Base-by-base conservation (phyloP, 2,113 vertebrate genomes). In the Trogon surrucura region DNA sequence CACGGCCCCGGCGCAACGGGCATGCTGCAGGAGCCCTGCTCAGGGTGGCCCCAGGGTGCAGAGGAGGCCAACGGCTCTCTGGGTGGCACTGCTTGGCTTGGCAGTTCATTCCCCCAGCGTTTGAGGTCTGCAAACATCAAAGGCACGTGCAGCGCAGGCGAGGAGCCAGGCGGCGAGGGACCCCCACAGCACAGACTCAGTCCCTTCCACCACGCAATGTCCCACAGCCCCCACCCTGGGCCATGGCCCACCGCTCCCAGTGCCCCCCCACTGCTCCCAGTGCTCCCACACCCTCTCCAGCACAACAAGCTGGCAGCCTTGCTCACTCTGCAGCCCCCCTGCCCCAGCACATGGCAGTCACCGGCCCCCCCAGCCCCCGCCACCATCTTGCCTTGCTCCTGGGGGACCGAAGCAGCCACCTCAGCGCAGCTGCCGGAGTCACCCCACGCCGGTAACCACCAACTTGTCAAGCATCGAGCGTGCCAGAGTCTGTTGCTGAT, bases 71-170 rank as follows among this genome's bases (percentile, higher is more conserved):
- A 32, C 1, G 2, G 53, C 38, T 91, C 30, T 85, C 60, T 0
- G 6, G 50, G 36, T 2, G 4, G 9, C 4, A 22, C 58, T 18
- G 57, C 53, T 47, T 38, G 0, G 3, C 14, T 13, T 1, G 25
- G 23, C 1, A 0, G 11, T 27, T 70, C 12, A 1, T 17, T 22
- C 60, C n/a, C 69, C 34, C 32, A 14, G 30, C 10, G 4, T 14
- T 61, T 2, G 3, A 16, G 36, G 29, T 53, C 38, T 34, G 51
- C 65, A 38, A n/a, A 41, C 27, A 29, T 56, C 66, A n/a, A 16
- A 74, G 41, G 23, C 3, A 5, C 41, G 48, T 27, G 61, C 0
- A 3, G n/a, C 9, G 2, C 0, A 1, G 34, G 34, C 0, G 4
- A 67, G 54, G 73, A 62, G 57, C 6, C 3, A 19, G 34, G 60